Base-by-base conservation (phyloP, 2,113 vertebrate species). In the Muntiacus muntjak region DNA sequence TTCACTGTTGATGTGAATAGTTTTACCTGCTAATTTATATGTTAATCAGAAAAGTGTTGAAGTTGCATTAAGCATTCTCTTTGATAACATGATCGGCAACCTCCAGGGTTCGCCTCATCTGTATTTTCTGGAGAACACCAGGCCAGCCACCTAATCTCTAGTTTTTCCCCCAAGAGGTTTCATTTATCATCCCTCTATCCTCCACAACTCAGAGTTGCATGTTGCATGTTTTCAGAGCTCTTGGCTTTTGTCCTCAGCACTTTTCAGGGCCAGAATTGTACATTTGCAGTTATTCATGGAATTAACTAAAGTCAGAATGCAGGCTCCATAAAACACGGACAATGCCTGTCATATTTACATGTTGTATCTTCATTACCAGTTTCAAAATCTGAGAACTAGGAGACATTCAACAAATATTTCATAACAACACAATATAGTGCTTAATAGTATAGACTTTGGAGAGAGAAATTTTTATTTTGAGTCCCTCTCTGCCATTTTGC, bases 1-100 rank as follows among this genome's bases (percentile, higher is more conserved):
- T 87, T 97, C 87, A 81, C 47, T 55, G n/a, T 88, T 33, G 11
- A 60, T 60, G 6, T 50, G 54, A 94, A 95, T 89, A 85, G 95
- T 87, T 92, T 89, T 40, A 81, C 33, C 36, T 91, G 45, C 52
- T 89, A 55, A 82, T 36, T 36, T 55, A 55, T 47, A 57, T n/a
- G 7, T 28, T 82, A 87, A 52, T 82, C 28, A 57, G 7, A 64
- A 36, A 82, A 12, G 15, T n/a, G 4, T 85, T 26, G 16, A 50
- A 55, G 14, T 57, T 87, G 2, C 16, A 25, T 36, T 67, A 52
- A 92, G 47, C 8, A 57, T 84, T 91, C 30, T 74, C 14, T 67
- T 87, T 78, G 67, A 81, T 87, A 50, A 60, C 36, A n/a, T 8
- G 21, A 45, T 5, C 2, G 5, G 62, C 10, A 19, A 52, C 17